Percentiles rank a stretch among this genome's conserved stretches.
phyloP scores from a whole-genome alignment of 2,113 vertebrate species.

The Kobus ellipsiprymnus region DNA sequence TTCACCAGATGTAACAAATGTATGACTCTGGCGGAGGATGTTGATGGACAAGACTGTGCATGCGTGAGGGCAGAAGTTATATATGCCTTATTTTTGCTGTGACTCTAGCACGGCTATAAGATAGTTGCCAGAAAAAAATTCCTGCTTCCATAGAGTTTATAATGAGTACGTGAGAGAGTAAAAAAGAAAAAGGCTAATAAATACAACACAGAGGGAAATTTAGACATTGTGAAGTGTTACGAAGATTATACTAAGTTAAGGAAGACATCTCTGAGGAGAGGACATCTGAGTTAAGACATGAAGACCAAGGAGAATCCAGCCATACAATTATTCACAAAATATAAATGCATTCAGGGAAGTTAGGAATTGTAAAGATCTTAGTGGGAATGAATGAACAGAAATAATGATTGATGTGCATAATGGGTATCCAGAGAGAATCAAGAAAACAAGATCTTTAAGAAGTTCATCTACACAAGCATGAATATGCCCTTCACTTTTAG shows the following conservation, averaged over 20 bases:
- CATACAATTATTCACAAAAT: not conserved
- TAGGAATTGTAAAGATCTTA: not conserved
- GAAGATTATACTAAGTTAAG: not conserved
- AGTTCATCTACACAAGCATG: not conserved
- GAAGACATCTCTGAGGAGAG: not conserved
- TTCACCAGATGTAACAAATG: not conserved
- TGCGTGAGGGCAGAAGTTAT: not conserved
- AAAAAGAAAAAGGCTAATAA: not conserved
- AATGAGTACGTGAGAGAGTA: not conserved
- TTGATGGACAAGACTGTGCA: not conserved
- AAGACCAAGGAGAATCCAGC: not conserved
- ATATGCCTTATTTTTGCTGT: not conserved
- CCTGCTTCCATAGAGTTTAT: not conserved
- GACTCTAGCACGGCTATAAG: not conserved
- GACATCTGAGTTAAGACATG: not conserved
- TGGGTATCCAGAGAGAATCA: not conserved
- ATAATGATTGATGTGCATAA: not conserved
- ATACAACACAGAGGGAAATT: not conserved
- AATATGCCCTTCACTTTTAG: not conserved
- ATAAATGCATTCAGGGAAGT: not conserved
- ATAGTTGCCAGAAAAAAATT: not conserved
- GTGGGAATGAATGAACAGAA: not conserved
- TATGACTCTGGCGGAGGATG: too few relatives aligned
- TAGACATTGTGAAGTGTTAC: not conserved
- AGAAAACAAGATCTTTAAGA: not conserved